These are phyloP conservation scores for Brachystomella parvula DNA, from an alignment of 1,140 invertebrate species.

Conservation along the genomic window DNA sequence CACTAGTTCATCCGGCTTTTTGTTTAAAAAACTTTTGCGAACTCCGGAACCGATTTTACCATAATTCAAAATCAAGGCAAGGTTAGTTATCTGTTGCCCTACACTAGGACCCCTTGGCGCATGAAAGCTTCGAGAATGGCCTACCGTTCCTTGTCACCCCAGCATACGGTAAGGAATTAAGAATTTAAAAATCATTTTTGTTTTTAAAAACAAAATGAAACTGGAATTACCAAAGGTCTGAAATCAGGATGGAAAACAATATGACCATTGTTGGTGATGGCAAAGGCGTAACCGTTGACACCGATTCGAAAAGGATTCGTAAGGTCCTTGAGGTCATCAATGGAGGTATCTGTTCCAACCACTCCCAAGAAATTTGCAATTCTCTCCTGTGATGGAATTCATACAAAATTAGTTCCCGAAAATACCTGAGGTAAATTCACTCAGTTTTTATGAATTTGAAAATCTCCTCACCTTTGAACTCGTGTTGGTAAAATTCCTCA, in stretches of 20 bases:
- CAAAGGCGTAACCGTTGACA: conserved; percentile 92
- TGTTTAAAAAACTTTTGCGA: too few species aligned
- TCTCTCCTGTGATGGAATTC: conserved; percentile 50
- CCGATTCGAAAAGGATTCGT: conserved; percentile 86
- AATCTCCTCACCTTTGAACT: background rate
- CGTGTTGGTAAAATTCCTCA: conserved; percentile 1
- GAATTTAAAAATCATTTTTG: too few species aligned
- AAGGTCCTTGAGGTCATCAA: conserved; percentile 83
- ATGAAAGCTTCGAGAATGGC: too few species aligned
- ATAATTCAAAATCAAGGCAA: too few species aligned
- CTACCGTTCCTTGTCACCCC: too few species aligned
- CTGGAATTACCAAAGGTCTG: conserved; percentile 65
- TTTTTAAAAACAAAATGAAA: background rate
- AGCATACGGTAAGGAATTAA: too few species aligned
- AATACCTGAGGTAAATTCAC: background rate
- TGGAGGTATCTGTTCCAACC: conserved; percentile 85
- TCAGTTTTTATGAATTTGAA: background rate
- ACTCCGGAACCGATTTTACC: too few species aligned
- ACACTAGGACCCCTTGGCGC: too few species aligned
- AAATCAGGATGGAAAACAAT: conserved; percentile 96
- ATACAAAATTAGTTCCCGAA: background rate
- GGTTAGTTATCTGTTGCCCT: too few species aligned
- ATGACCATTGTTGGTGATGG: conserved; percentile 94
- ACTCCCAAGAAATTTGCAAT: conserved; percentile 84
- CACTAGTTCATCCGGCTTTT: too few species aligned